Conservation (phyloP, 1,140 invertebrate genomes). For the Brachionus manjavacas region DNA sequence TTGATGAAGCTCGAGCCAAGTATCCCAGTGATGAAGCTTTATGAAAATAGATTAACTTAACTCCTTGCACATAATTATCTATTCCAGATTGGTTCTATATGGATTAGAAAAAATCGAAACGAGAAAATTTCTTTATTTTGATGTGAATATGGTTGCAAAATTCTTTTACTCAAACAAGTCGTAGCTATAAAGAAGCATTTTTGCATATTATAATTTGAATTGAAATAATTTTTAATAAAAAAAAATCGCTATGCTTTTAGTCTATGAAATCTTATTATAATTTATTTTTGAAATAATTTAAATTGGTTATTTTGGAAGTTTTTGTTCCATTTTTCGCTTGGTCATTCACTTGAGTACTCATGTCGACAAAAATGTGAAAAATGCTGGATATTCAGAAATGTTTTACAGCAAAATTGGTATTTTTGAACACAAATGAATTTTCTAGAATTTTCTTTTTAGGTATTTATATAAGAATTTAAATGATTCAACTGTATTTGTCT, state of each 20-base stretch:
- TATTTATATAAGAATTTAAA: not conserved
- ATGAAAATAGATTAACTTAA: not conserved
- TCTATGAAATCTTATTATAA: not conserved
- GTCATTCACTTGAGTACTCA: not conserved
- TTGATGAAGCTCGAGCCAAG: not conserved
- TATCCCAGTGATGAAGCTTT: not conserved
- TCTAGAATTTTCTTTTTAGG: not conserved
- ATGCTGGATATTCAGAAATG: not conserved
- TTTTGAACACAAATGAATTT: not conserved
- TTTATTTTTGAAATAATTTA: not conserved
- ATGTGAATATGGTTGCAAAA: not conserved
- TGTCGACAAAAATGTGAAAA: not conserved
- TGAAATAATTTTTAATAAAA: not conserved
- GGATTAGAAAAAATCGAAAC: not conserved
- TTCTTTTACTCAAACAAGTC: not conserved
- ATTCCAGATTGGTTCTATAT: not conserved
- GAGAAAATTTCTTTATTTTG: not conserved
- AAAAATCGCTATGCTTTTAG: not conserved
- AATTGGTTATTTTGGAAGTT: not conserved
- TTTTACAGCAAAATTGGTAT: not conserved
- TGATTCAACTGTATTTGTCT: not conserved
- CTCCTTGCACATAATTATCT: not conserved
- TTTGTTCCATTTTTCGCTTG: not conserved
- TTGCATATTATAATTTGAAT: constrained; percentile 19
- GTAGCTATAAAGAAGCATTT: not conserved